Base-by-base conservation (phyloP, 53 echinoderm and acorn worm species). In the Arbacia lixula region DNA sequence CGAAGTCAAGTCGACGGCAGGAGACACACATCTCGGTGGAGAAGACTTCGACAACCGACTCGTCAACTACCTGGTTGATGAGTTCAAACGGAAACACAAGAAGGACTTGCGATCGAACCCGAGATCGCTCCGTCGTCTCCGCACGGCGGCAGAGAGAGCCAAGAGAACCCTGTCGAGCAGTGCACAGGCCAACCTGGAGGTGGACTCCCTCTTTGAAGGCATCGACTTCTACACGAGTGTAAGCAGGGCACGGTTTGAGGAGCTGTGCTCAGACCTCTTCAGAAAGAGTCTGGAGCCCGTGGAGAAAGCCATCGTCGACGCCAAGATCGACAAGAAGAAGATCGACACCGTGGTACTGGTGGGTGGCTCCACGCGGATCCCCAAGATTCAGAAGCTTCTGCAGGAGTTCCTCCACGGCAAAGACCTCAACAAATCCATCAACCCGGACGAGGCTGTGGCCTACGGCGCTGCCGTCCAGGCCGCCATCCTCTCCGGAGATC, bases 21-120 rank as follows among this genome's bases (percentile, higher is more conserved):
- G 96, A 20, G 96, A 95, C 71, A 93, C 96, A 12, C 96, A 93
- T 83, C 93, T 93, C 28, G 93, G 93, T 54, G 93, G 96, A 28
- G 96, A 96, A 67, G 96, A 93, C 80, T 95, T 95, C 51, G 96
- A 96, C 61, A 90, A 88, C 72, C 74, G 91, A 43, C 76, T 96
- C 8, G 93, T 97, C 16, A 84, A 89, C 68, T 88, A 92, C 57
- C 85, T 96, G 16, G 80, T 72, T 24, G 61, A 66, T 3, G 96
- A 96, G 56, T 93, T 96, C 86, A 77, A 93, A 36, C 60, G 93
- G 36, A 93, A 96, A 76, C 75, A 85, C 72, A 93, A 94, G 85
- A 94, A 94, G 66, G 93, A 97, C 69, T 51, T 97, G 55, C 87
- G 52, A 5, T 56, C n/a, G 14, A 89, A 91, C 63, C 85, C 91